phyloP scores from a whole-genome alignment of 2,797 vertebrate genomes.

The Myotis daubentonii region DNA sequence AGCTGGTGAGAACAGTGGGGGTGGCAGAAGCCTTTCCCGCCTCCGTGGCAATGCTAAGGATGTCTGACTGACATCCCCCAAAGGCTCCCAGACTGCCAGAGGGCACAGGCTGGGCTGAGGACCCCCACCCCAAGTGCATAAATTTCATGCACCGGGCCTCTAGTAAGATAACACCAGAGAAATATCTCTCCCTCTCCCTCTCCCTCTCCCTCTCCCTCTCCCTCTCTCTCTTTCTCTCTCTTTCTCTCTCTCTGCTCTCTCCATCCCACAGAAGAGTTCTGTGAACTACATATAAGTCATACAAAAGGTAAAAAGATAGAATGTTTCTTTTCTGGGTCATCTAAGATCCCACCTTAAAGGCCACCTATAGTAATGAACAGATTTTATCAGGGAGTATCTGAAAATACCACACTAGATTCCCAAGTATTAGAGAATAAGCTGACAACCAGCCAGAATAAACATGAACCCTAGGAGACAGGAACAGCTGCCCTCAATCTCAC shows the following conservation, averaged over 20 bases:
- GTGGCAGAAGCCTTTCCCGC: too few species aligned
- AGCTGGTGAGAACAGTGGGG: too few species aligned
- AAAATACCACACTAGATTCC: background rate
- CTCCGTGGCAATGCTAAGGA: too few species aligned
- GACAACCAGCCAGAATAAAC: background rate
- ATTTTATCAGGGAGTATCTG: background rate
- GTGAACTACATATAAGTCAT: background rate
- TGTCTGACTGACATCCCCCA: too few species aligned
- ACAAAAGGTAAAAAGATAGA: background rate
- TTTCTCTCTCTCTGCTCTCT: background rate
- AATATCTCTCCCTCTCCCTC: background rate
- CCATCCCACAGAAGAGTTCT: background rate
- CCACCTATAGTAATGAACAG: background rate
- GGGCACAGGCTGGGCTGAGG: too few species aligned
- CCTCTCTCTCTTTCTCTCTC: background rate
- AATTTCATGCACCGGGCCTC: too few species aligned
- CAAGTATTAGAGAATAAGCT: background rate
- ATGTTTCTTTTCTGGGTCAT: background rate
- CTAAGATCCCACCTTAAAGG: background rate
- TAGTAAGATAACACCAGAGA: background rate
- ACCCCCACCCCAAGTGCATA: fast-evolving
- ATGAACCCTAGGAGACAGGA: background rate
- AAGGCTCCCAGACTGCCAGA: too few species aligned
- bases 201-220: background rate
- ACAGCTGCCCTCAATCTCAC: background rate